phyloP scores from a whole-genome alignment of 2,888 invertebrate genomes.

The Cantharis rustica region DNA sequence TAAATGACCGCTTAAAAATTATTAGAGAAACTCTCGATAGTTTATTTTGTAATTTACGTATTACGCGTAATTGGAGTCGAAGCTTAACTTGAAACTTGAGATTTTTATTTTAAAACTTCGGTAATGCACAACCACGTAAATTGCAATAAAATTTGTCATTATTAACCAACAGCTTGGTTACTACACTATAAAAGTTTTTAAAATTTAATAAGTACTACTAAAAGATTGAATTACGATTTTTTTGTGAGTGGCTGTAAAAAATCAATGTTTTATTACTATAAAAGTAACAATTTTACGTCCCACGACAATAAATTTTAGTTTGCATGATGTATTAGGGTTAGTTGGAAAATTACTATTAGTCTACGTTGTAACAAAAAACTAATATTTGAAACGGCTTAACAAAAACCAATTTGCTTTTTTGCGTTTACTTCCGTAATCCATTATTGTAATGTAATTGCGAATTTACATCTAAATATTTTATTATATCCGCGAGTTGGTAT shows the following conservation, averaged over 20 bases:
- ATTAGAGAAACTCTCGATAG: neutral
- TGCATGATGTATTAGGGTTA: slow-evolving; percentile 11
- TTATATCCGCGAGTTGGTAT: neutral
- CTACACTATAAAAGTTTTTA: neutral
- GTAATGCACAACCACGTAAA: neutral
- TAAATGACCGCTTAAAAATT: neutral
- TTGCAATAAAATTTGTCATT: neutral
- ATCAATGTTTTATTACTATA: neutral
- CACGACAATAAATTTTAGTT: slow-evolving; percentile 12
- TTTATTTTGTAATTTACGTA: neutral
- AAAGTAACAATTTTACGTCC: neutral
- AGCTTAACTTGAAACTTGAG: neutral
- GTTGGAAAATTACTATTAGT: slow-evolving; percentile 13
- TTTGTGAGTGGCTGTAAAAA: neutral
- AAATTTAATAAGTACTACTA: neutral
- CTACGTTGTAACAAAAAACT: neutral
- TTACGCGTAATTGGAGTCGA: neutral
- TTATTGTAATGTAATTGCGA: neutral
- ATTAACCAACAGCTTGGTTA: neutral
- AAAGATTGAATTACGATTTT: neutral
- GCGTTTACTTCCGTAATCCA: neutral
- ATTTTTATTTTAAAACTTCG: neutral
- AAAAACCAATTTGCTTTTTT: neutral
- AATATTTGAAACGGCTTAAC: neutral
- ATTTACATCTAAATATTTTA: neutral